Conservation (phyloP, 1,140 invertebrate species). For the Ganaspis sp. region DNA sequence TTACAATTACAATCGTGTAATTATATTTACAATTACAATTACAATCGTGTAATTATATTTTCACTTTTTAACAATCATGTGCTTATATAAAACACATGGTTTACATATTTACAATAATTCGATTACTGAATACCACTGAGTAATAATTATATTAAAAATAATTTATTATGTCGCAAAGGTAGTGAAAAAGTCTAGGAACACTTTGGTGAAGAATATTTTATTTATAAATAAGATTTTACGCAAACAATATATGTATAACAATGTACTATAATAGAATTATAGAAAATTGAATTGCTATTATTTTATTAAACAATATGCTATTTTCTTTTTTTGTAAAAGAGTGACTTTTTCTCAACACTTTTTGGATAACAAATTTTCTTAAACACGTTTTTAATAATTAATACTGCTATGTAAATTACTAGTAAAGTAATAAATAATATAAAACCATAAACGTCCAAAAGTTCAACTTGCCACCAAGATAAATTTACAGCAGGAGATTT, state of each 20-base stretch:
- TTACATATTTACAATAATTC: no score
- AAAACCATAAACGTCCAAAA: conserved; percentile 61
- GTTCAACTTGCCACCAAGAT: conserved; percentile 57
- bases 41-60: no score
- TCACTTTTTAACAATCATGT: neutral
- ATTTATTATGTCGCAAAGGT: no score
- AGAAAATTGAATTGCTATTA: neutral
- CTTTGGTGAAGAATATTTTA: no score
- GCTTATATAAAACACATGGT: no score
- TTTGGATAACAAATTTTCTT: neutral
- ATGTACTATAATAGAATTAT: neutral
- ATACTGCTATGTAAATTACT: neutral
- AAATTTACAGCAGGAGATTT: conserved; percentile 56
- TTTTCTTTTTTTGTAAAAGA: conserved; percentile 29
- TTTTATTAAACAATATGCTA: neutral
- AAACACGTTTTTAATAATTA: neutral
- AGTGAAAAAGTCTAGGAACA: neutral
- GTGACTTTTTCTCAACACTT: neutral
- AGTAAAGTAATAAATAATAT: neutral
- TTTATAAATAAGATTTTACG: no score
- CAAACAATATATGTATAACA: no score
- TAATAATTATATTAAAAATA: no score
- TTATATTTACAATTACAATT: no score
- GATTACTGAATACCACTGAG: no score
- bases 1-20: no score